Evolutionary conservation across 2,888 invertebrate species (phyloP).

Genomic region (Athrips mouffetella): DNA sequence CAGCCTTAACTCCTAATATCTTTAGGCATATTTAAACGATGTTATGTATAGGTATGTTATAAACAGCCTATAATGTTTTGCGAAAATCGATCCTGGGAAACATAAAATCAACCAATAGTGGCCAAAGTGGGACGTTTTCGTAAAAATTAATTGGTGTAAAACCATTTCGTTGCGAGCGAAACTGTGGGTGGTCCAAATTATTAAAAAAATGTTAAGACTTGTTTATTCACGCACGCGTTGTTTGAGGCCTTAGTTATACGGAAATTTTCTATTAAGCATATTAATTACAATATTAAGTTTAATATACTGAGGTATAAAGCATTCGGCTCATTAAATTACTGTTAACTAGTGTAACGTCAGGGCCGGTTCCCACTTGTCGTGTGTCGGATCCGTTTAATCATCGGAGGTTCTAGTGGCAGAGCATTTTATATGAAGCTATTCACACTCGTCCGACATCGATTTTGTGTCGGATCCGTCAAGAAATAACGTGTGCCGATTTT

Average conservation of each 20-base stretch:
- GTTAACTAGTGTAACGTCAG: too few relatives aligned
- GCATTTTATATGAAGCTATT: too few relatives aligned
- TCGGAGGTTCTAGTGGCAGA: too few relatives aligned
- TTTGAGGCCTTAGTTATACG: background rate
- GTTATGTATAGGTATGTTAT: too few relatives aligned
- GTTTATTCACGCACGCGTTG: constrained; percentile 12
- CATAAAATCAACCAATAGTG: background rate
- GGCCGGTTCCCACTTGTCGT: too few relatives aligned
- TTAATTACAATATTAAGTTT: background rate
- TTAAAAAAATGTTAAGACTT: constrained; percentile 14
- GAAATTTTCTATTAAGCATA: constrained; percentile 7
- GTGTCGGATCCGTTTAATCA: too few relatives aligned
- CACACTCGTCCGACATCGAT: too few relatives aligned
- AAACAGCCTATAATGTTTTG: background rate
- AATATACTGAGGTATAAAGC: background rate
- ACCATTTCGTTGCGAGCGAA: constrained; percentile 3
- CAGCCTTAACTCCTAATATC: too few relatives aligned
- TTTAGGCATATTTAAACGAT: too few relatives aligned
- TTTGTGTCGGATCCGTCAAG: too few relatives aligned
- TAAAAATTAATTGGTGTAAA: background rate
- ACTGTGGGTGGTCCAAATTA: constrained; percentile 16
- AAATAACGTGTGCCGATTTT: too few relatives aligned
- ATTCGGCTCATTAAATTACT: too few relatives aligned
- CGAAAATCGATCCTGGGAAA: background rate
- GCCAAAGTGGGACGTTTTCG: background rate